These are phyloP conservation scores for Pinctada fucata DNA, from an alignment of 2,888 invertebrate genomes.

Conservation along the genomic window DNA sequence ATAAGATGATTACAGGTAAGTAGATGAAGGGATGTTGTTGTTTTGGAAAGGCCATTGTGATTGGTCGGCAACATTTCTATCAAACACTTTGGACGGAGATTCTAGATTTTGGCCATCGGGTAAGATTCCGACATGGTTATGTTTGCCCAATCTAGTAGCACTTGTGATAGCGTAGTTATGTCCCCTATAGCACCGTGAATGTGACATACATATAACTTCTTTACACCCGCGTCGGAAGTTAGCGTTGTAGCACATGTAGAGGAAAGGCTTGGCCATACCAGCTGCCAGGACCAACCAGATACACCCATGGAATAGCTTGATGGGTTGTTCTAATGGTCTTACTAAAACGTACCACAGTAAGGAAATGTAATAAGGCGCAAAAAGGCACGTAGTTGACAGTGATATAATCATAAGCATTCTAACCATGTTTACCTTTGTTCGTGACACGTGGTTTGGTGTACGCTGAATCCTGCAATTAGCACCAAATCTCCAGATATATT, in stretches of 20 bases:
- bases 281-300: conserved; percentile 55
- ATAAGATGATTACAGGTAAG: too few species aligned
- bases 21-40: neutral
- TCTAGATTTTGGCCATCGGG: conserved; percentile 41
- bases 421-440: conserved; percentile 73
- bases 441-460: conserved; percentile 69
- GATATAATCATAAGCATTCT: conserved; percentile 71
- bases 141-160: conserved; percentile 68
- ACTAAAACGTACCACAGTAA: conserved; percentile 51
- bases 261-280: conserved; percentile 63
- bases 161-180: conserved; percentile 73
- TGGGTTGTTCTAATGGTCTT: neutral
- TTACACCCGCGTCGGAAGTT: conserved; percentile 75
- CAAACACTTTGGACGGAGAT: conserved; percentile 62
- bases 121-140: conserved; percentile 72
- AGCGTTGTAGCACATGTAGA: conserved; percentile 72
- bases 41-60: neutral
- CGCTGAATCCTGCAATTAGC: conserved; percentile 59
- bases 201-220: conserved; percentile 74
- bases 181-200: conserved; percentile 72
- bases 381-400: conserved; percentile 44
- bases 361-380: conserved; percentile 57
- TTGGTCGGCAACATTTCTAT: conserved; percentile 21
- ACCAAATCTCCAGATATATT: conserved; percentile 66
- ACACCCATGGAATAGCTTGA: conserved; percentile 51